Evolutionary conservation across 1,140 invertebrate genomes (phyloP).

Genomic region (Delia radicum): DNA sequence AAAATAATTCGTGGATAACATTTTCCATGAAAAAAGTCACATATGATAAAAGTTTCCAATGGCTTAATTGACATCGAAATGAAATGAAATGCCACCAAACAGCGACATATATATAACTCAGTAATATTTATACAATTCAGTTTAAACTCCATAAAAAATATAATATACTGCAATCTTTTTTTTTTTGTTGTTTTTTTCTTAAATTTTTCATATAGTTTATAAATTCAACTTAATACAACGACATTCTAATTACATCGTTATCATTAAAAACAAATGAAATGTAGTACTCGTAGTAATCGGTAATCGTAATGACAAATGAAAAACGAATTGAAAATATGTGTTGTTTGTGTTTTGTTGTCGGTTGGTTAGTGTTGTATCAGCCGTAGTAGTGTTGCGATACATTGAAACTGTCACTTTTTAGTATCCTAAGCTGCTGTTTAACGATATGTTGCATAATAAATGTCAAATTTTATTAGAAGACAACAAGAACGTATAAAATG

Average conservation of each 20-base stretch:
- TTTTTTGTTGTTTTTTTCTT: too few relatives aligned
- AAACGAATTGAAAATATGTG: neutral
- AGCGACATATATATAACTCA: too few relatives aligned
- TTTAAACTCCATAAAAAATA: too few relatives aligned
- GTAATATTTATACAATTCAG: too few relatives aligned
- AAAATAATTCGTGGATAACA: too few relatives aligned
- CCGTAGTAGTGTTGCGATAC: neutral
- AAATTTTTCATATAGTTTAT: neutral
- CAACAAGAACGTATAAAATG: neutral
- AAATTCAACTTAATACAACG: neutral
- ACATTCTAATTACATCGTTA: neutral
- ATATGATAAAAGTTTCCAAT: too few relatives aligned
- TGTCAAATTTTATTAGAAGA: constrained; percentile 2
- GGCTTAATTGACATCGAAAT: too few relatives aligned
- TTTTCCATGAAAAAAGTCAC: too few relatives aligned
- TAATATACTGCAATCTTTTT: too few relatives aligned
- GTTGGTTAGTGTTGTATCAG: neutral
- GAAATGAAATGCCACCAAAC: too few relatives aligned
- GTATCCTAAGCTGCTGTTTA: neutral
- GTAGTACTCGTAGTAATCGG: neutral
- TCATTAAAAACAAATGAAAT: neutral
- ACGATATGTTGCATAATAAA: constrained; percentile 13
- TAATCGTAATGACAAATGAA: neutral
- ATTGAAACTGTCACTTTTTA: constrained; percentile 10
- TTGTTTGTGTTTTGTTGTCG: too few relatives aligned